Conservation (phyloP, 2,797 vertebrate genomes). For the Pipistrellus nathusii region DNA sequence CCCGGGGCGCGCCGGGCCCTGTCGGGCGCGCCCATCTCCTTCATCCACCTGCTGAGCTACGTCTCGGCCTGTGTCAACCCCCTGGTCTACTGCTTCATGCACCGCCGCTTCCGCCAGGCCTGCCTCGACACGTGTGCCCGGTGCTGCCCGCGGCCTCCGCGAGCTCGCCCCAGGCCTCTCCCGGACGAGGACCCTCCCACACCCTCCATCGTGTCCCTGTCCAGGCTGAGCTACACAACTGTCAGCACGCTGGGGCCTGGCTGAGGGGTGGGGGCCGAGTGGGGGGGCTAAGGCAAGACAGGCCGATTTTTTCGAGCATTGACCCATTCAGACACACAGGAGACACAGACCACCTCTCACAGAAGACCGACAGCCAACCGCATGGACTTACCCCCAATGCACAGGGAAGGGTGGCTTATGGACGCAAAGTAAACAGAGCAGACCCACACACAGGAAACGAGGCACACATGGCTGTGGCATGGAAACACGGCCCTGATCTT, state of each 20-base stretch:
- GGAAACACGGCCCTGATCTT: background rate
- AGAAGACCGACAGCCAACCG: background rate
- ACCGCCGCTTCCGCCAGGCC: slow-evolving; percentile 96
- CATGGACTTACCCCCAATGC: background rate
- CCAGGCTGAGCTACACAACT: slow-evolving; percentile 97
- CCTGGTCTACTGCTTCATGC: slow-evolving; percentile 99
- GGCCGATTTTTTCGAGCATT: background rate
- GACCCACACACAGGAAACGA: background rate
- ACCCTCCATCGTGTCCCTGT: slow-evolving; percentile 91
- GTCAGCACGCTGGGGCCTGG: slow-evolving; percentile 94
- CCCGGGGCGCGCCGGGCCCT: slow-evolving; percentile 89
- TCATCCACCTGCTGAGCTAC: slow-evolving; percentile 96
- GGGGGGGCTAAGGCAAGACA: slow-evolving; percentile 87
- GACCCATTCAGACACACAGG: background rate
- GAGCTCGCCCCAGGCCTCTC: slow-evolving; percentile 71
- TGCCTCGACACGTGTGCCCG: slow-evolving; percentile 91
- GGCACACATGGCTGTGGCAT: background rate
- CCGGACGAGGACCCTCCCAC: slow-evolving; percentile 90
- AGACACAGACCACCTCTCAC: background rate
- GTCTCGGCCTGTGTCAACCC: slow-evolving; percentile 96
- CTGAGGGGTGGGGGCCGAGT: slow-evolving; percentile 78
- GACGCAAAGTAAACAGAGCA: background rate
- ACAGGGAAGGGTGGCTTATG: background rate
- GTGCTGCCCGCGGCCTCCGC: slow-evolving; percentile 87
- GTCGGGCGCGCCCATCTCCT: slow-evolving; percentile 95